phyloP scores from a whole-genome alignment of 2,888 invertebrate species.

The Drosophila nr. medialis region DNA sequence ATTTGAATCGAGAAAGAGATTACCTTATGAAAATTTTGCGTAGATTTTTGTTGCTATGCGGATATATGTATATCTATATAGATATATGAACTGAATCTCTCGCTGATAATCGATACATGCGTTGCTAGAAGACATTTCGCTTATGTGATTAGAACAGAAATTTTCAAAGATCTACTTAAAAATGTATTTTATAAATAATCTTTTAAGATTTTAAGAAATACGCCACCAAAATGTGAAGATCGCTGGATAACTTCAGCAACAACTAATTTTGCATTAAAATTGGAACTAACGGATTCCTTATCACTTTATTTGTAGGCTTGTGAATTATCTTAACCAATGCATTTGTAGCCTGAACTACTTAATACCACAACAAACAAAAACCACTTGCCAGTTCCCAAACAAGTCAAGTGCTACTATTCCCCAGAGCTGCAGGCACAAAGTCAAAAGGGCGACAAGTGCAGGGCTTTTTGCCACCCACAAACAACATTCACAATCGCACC shows the following conservation, averaged over 20 bases:
- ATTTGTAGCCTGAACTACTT: background rate
- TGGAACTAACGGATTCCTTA: background rate
- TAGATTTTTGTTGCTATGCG: no score
- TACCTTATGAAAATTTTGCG: background rate
- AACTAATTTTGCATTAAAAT: no score
- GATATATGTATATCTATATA: no score
- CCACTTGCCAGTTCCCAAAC: slow-evolving; percentile 19
- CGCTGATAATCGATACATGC: no score
- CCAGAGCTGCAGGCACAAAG: slow-evolving; percentile 19
- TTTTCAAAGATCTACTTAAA: no score
- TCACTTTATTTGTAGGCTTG: background rate
- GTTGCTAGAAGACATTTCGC: no score
- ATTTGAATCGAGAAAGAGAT: background rate
- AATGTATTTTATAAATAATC: no score
- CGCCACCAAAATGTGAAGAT: no score
- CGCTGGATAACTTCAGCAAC: no score
- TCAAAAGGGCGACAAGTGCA: slow-evolving; percentile 29
- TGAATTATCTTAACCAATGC: slow-evolving; percentile 10
- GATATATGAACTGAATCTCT: no score
- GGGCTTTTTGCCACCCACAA: slow-evolving; percentile 31
- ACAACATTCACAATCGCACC: slow-evolving; percentile 6
- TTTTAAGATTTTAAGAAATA: no score
- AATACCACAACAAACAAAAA: slow-evolving; percentile 10
- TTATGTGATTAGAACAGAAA: no score
- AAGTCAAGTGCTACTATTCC: slow-evolving; percentile 7